Conservation (phyloP, 2,888 invertebrate genomes). For the Watsonalla cultraria region DNA sequence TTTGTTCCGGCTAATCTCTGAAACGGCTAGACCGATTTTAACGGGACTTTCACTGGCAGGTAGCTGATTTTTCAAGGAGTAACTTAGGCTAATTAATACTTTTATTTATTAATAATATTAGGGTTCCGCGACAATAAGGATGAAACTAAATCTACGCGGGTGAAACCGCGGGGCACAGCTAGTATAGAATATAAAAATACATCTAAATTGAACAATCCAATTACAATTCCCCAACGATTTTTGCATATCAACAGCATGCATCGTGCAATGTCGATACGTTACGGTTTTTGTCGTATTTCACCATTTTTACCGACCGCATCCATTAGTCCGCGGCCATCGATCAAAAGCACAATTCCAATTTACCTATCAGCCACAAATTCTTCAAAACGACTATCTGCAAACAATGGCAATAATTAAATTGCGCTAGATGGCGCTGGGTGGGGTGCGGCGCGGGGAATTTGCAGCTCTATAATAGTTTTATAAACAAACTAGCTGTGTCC, state of each 20-base stretch:
- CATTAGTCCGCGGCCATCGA: slow-evolving; percentile 62
- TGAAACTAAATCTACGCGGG: too few species aligned
- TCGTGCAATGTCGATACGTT: slow-evolving; percentile 21
- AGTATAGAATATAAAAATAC: slow-evolving; percentile 6
- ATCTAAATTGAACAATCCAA: slow-evolving; percentile 7
- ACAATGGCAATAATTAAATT: slow-evolving; percentile 59
- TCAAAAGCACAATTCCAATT: slow-evolving; percentile 72
- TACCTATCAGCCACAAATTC: slow-evolving; percentile 73
- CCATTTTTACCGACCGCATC: slow-evolving; percentile 28
- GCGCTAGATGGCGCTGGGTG: slow-evolving; percentile 10
- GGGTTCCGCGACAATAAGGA: too few species aligned
- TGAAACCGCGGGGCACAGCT: too few species aligned
- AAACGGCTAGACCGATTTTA: too few species aligned
- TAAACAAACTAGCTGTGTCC: too few species aligned
- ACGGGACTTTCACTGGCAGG: too few species aligned
- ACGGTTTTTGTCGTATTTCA: slow-evolving; percentile 28
- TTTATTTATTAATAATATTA: too few species aligned
- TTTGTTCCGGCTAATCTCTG: too few species aligned
- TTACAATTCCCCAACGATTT: slow-evolving; percentile 36
- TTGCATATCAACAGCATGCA: slow-evolving; percentile 55
- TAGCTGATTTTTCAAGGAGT: too few species aligned
- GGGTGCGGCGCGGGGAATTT: slow-evolving; percentile 13
- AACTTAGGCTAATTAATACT: too few species aligned
- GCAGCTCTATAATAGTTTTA: too few species aligned
- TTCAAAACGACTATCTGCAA: slow-evolving; percentile 60